phyloP scores from a whole-genome alignment of 2,888 invertebrate genomes.

The Troides helena region DNA sequence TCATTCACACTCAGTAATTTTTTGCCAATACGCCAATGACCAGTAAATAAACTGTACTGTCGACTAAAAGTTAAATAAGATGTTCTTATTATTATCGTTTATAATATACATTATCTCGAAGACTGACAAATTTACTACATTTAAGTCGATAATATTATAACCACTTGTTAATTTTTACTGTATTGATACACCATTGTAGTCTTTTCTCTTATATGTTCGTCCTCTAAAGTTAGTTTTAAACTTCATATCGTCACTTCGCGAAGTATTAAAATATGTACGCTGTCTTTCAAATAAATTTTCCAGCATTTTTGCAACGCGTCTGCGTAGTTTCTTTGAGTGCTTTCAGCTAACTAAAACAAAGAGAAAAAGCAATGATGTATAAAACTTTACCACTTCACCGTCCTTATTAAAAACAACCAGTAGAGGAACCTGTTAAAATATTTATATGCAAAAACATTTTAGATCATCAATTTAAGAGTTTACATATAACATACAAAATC shows the following conservation, averaged over 20 bases:
- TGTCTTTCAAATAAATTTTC: slow-evolving; percentile 15
- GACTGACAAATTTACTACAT: no score
- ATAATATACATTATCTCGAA: no score
- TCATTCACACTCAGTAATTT: not conserved
- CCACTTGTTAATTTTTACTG: not conserved
- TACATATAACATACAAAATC: no score
- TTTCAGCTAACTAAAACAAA: slow-evolving; percentile 18
- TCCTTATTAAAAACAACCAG: no score
- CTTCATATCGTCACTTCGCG: slow-evolving; percentile 1
- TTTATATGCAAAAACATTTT: no score
- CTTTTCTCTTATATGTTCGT: not conserved
- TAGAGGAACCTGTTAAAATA: no score
- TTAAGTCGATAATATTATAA: no score
- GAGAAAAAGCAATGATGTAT: slow-evolving; percentile 9
- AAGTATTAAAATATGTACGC: slow-evolving; percentile 5
- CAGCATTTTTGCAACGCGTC: slow-evolving; percentile 9
- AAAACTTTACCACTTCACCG: not conserved
- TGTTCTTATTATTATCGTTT: no score
- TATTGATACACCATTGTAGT: not conserved
- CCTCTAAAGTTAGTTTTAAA: slow-evolving; percentile 2
- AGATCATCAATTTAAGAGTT: no score
- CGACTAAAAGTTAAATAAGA: no score
- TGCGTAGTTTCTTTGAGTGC: slow-evolving; percentile 20
- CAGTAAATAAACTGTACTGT: no score
- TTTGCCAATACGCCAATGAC: not conserved